Percentiles rank a stretch among this genome's conserved stretches.
Conservation (phyloP, 2,888 invertebrate species). For the Aleiodes alternator region DNA sequence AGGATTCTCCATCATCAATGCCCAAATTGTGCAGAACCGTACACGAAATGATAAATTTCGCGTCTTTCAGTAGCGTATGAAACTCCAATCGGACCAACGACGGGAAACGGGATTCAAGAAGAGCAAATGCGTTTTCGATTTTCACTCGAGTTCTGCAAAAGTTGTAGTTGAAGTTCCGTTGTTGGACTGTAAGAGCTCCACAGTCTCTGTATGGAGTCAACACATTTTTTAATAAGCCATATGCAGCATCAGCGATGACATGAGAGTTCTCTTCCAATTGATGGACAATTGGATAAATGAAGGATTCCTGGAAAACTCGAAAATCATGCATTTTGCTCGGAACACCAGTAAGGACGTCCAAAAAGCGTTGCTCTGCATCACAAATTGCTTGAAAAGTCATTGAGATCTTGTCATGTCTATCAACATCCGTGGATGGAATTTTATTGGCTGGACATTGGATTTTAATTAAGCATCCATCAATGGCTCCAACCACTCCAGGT, state of each 20-base stretch:
- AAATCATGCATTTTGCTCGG: too few species aligned
- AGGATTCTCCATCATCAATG: background rate
- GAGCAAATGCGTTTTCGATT: slow-evolving; percentile 50
- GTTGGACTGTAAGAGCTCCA: slow-evolving; percentile 40
- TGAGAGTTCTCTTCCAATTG: slow-evolving; percentile 17
- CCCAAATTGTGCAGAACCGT: slow-evolving; percentile 24
- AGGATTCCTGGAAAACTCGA: too few species aligned
- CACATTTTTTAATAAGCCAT: slow-evolving; percentile 43
- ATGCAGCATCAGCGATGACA: slow-evolving; percentile 41
- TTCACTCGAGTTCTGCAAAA: slow-evolving; percentile 41
- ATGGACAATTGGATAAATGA: slow-evolving; percentile 27
- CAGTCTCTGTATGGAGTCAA: slow-evolving; percentile 48
- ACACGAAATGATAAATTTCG: slow-evolving; percentile 42
- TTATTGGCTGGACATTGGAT: slow-evolving; percentile 63
- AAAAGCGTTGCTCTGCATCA: slow-evolving; percentile 43
- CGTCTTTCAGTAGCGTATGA: slow-evolving; percentile 20
- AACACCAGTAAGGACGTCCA: slow-evolving; percentile 47
- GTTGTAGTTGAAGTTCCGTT: slow-evolving; percentile 43
- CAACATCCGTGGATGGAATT: slow-evolving; percentile 64
- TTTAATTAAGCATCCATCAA: slow-evolving; percentile 48
- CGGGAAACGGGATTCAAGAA: slow-evolving; percentile 41
- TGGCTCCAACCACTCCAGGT: slow-evolving; percentile 41
- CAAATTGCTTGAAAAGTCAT: slow-evolving; percentile 49
- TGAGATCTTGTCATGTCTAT: slow-evolving; percentile 55
- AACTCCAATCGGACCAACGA: slow-evolving; percentile 21